Evolutionary conservation across 2,113 vertebrate genomes (phyloP).

Genomic region (Heterochromis multidens): DNA sequence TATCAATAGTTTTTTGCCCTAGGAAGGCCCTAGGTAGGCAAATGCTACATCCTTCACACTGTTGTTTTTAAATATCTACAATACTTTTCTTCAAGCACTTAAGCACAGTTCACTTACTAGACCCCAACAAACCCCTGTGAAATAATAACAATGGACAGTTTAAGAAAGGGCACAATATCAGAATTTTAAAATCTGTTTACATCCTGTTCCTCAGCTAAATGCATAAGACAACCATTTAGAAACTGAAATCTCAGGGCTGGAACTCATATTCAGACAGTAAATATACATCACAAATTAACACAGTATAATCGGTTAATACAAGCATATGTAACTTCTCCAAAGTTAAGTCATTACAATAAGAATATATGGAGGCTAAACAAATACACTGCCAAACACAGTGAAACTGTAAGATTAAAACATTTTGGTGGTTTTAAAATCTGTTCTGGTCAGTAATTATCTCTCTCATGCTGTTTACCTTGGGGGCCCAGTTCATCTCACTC

Average conservation of each 20-base stretch:
- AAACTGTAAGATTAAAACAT: too few species aligned
- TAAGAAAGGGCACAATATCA: neutral
- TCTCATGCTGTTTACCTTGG: conserved; percentile 79
- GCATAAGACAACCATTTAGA: accelerated
- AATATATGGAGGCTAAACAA: neutral
- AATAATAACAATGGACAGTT: neutral
- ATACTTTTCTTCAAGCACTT: neutral
- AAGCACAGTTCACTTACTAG: neutral
- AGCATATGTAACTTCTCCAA: neutral
- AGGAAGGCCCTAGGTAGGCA: neutral
- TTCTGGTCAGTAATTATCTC: neutral
- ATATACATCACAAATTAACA: neutral
- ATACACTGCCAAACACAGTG: too few species aligned
- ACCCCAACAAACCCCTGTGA: neutral
- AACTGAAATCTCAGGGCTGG: neutral
- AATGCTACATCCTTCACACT: neutral
- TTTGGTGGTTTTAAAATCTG: neutral
- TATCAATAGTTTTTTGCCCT: neutral
- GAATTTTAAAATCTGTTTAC: neutral
- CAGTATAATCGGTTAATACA: too few species aligned
- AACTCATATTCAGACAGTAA: neutral
- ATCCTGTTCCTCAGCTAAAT: neutral
- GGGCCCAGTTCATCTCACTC: conserved; percentile 81
- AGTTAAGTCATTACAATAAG: neutral
- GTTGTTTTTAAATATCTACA: neutral